phyloP scores from a whole-genome alignment of 2,797 vertebrate species.

The Alcedo atthis region DNA sequence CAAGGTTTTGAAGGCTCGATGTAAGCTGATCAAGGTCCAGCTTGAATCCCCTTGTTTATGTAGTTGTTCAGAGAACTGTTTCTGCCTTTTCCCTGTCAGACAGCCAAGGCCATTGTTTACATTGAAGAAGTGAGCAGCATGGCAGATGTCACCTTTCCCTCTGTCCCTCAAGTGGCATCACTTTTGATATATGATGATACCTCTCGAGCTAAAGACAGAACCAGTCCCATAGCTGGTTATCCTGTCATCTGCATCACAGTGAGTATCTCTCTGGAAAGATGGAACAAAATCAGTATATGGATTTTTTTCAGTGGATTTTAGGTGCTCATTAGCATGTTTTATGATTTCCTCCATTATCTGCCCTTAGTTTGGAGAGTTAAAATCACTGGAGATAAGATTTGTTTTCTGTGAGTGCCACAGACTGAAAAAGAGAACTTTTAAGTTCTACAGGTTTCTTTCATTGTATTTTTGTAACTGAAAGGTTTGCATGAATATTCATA shows the following conservation, averaged over 20 bases:
- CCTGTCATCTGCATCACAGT: conserved; percentile 93
- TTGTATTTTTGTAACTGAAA: neutral
- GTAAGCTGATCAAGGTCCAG: neutral
- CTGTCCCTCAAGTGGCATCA: conserved; percentile 88
- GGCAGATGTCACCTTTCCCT: conserved; percentile 95
- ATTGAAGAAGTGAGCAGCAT: conserved; percentile 93
- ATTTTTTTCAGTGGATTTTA: neutral
- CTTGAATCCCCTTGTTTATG: neutral
- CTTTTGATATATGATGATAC: conserved; percentile 88
- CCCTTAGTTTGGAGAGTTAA: neutral
- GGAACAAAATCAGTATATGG: neutral
- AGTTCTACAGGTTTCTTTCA: neutral
- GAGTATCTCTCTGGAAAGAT: conserved; percentile 58
- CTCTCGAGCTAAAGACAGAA: conserved; percentile 74
- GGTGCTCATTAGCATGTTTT: neutral
- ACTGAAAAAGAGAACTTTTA: neutral
- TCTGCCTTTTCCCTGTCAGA: conserved; percentile 74
- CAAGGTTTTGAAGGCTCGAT: neutral
- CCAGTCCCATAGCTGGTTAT: conserved; percentile 87
- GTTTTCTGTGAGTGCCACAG: neutral
- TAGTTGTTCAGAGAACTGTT: neutral
- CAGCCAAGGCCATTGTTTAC: conserved; percentile 91
- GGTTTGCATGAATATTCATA: neutral
- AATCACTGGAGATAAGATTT: neutral
- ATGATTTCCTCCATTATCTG: neutral